phyloP scores from a whole-genome alignment of 2,888 invertebrate genomes.

The Zaprionus bogoriensis region DNA sequence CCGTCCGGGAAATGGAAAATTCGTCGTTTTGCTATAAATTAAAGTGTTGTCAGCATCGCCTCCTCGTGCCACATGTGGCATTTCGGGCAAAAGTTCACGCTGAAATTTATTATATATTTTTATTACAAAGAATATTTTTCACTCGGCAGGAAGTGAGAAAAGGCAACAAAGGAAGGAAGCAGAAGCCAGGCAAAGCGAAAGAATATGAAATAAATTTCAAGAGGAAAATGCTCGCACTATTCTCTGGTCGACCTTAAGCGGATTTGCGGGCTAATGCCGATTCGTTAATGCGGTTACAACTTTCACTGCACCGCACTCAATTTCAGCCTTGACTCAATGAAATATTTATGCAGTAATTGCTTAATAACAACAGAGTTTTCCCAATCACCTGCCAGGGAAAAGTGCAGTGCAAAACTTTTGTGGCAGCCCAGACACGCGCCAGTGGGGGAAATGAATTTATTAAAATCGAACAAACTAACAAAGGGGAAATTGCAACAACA shows the following conservation, averaged over 20 bases:
- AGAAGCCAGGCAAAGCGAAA: neutral
- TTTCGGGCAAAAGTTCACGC: conserved; percentile 52
- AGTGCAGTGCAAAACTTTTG: conserved; percentile 54
- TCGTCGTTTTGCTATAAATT: conserved; percentile 68
- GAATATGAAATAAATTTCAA: neutral
- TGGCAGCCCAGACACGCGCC: neutral
- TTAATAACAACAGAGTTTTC: conserved; percentile 33
- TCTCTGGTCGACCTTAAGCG: neutral
- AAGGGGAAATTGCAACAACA: conserved; percentile 9
- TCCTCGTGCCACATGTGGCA: conserved; percentile 55
- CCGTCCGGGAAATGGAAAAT: conserved; percentile 4
- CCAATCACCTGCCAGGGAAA: conserved; percentile 56
- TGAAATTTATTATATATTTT: conserved; percentile 60
- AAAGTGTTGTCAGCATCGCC: conserved; percentile 58
- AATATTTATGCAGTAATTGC: conserved; percentile 12
- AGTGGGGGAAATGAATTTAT: conserved; percentile 42
- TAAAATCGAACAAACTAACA: conserved; percentile 45
- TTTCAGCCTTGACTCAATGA: neutral
- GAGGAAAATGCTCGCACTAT: neutral
- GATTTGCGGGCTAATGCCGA: neutral
- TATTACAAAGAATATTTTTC: conserved; percentile 32
- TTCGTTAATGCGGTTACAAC: neutral
- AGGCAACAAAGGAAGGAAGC: neutral
- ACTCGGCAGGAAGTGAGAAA: neutral
- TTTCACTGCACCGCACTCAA: neutral